Conservation (phyloP, 2,113 vertebrate genomes). For the Pelvicachromis taeniatus region DNA sequence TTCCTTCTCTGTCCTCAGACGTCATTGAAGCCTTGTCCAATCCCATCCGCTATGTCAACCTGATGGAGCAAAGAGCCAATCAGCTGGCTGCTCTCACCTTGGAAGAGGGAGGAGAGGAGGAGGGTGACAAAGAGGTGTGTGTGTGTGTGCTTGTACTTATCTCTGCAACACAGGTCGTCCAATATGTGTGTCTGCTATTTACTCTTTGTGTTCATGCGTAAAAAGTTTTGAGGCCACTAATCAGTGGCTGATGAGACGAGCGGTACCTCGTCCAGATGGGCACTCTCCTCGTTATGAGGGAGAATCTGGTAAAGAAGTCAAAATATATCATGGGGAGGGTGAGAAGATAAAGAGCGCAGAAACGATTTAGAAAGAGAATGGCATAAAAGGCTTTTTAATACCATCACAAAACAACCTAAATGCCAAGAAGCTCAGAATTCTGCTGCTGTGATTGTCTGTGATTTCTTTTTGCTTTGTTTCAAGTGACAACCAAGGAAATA, state of each 20-base stretch:
- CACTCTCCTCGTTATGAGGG: neutral
- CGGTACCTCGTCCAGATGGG: neutral
- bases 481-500: neutral
- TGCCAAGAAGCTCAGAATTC: neutral
- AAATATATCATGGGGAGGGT: neutral
- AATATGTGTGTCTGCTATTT: neutral
- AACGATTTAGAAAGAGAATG: neutral
- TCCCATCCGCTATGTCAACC: slow-evolving; percentile 93
- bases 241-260: neutral
- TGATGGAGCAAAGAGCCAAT: slow-evolving; percentile 97
- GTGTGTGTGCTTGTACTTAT: too few relatives aligned
- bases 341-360: fast-evolving
- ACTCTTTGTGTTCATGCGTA: neutral
- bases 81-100: slow-evolving; percentile 91
- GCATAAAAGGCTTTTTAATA: neutral
- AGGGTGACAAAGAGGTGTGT: slow-evolving; percentile 89
- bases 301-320: neutral
- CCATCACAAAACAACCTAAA: fast-evolving
- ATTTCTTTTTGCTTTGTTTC: neutral
- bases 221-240: neutral
- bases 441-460: neutral
- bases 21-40: slow-evolving; percentile 98
- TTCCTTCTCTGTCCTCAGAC: slow-evolving; percentile 70
- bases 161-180: neutral
- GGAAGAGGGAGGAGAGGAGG: slow-evolving; percentile 93